A percentile compares a stretch with the other conserved stretches of the same genome.
These are phyloP conservation scores for Clunio marinus DNA, from an alignment of 2,888 invertebrate species.

Conservation along the genomic window DNA sequence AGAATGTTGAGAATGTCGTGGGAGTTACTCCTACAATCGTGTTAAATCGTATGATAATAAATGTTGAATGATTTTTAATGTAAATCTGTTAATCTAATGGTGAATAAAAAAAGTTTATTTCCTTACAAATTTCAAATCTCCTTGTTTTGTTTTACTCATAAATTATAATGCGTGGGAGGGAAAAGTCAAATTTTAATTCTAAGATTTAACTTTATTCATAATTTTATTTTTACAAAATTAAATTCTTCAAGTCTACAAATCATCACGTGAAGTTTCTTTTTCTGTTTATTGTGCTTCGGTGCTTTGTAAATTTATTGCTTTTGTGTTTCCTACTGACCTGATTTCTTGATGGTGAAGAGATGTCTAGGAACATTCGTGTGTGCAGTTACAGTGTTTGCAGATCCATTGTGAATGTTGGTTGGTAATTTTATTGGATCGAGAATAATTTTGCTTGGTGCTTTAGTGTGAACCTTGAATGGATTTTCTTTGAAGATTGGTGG, in stretches of 20 bases:
- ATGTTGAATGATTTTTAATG: constrained; percentile 3
- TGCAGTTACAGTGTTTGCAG: constrained; percentile 24
- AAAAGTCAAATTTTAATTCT: not conserved
- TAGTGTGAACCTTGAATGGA: constrained; percentile 43
- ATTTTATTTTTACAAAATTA: not conserved
- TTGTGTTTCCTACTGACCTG: not conserved
- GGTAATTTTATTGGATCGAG: constrained; percentile 44
- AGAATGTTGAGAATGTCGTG: no score
- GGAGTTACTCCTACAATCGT: no score
- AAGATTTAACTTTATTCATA: not conserved
- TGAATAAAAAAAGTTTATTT: not conserved
- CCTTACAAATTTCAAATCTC: not conserved
- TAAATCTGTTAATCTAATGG: not conserved
- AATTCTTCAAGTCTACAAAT: not conserved
- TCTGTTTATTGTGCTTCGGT: not conserved
- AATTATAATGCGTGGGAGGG: no score
- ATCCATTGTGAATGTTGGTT: constrained; percentile 38
- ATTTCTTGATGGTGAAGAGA: constrained; percentile 43
- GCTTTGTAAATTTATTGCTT: not conserved
- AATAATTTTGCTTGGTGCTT: constrained; percentile 44
- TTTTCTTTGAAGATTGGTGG: constrained; percentile 41
- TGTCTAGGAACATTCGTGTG: constrained; percentile 42
- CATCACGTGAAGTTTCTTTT: not conserved
- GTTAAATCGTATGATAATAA: no score
- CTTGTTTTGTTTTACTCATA: no score